These are phyloP conservation scores for Ptychobarbus kaznakovi DNA, from an alignment of 2,797 vertebrate species.

Conservation along the genomic window DNA sequence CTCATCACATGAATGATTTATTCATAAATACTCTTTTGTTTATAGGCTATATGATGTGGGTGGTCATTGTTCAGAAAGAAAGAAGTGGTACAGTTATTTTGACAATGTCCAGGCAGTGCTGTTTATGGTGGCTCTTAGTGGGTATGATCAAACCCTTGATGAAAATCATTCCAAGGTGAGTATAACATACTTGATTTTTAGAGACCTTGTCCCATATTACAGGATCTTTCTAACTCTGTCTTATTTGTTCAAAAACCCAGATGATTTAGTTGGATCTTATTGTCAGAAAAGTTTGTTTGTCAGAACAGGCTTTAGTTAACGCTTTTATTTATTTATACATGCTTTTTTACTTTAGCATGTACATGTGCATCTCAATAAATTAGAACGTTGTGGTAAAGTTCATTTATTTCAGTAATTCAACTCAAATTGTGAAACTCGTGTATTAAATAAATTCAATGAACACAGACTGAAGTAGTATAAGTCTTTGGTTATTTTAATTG, in stretches of 20 bases:
- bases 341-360: too few relatives aligned
- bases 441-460: too few relatives aligned
- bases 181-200: background rate
- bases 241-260: background rate
- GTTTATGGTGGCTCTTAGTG: slow-evolving; percentile 77
- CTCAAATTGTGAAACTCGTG: too few relatives aligned
- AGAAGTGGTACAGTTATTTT: slow-evolving; percentile 81
- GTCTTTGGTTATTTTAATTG: too few relatives aligned
- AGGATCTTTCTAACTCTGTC: background rate
- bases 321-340: too few relatives aligned
- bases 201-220: background rate
- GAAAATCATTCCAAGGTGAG: slow-evolving; percentile 68
- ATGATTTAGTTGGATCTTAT: background rate
- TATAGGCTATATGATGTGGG: slow-evolving; percentile 77
- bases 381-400: too few relatives aligned
- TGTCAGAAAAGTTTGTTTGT: background rate
- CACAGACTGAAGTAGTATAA: too few relatives aligned
- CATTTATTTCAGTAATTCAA: too few relatives aligned
- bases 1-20: background rate
- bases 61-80: slow-evolving; percentile 71
- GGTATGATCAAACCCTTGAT: slow-evolving; percentile 70
- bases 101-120: slow-evolving; percentile 74
- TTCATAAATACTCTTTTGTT: background rate
- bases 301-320: background rate
- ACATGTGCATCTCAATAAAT: too few relatives aligned